Evolutionary conservation across 1,140 invertebrate genomes (phyloP), one percentile per base, ranked within the genome.

Genomic region (Heterodera carotae): DNA sequence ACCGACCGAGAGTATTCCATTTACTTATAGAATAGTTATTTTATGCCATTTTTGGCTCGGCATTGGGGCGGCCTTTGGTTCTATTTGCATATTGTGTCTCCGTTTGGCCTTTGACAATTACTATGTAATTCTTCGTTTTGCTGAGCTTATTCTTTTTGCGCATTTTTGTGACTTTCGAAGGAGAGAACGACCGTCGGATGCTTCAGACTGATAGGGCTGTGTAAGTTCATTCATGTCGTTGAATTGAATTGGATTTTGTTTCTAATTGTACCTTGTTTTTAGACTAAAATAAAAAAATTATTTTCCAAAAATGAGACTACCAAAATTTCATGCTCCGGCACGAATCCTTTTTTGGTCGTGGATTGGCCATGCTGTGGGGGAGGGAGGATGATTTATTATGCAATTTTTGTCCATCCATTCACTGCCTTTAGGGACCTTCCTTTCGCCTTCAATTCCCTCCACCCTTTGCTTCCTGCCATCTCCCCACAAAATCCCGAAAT

Each of bases 361-460:
- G 27, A 62, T 34, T 34, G 62, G 27, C 62, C 25, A 66, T 53
- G 18, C 15, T 18, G 22, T 18, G 48, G 48, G 48, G 48, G 36
- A 10, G 36, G 36, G 36, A 18, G 29, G 33, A 34, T 66, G 62
- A 66, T 66, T 66, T 66, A 66, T 66, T 66, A 66, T 66, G 62
- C 62, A 22, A 5, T 66, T n/a, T 25, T 18, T 53, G 15, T 12
- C 48, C 48, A 22, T 53, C 62, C 39, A 43, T 29, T 25, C 27
- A 6, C 62, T 5, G 27, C 27, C 62, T 29, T 66, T 29, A 6
- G 62, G 62, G n/a, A n/a, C n/a, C n/a, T n/a, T n/a, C n/a, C n/a
- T n/a, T n/a, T n/a, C n/a, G n/a, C n/a, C n/a, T n/a, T n/a, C n/a
- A n/a, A n/a, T n/a, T n/a, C n/a, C n/a, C n/a, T n/a, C n/a, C n/a